These are phyloP conservation scores for Sebastiscus albofasciatus DNA, from an alignment of 2,797 vertebrate species.

Conservation along the genomic window DNA sequence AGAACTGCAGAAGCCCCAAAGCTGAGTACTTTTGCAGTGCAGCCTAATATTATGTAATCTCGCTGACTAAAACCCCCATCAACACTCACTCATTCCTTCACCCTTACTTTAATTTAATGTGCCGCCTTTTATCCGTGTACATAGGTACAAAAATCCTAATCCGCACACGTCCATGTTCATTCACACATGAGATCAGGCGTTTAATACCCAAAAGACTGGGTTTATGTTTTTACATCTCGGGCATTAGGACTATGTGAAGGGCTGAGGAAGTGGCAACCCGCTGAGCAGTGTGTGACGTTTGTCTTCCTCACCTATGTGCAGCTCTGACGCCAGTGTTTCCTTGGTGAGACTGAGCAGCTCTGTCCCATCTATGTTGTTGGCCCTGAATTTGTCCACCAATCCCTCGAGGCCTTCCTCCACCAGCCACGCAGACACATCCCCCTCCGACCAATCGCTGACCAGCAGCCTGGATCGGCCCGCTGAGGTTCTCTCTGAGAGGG, in stretches of 20 bases:
- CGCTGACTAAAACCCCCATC: slow-evolving; percentile 29
- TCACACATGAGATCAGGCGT: not conserved
- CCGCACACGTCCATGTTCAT: not conserved
- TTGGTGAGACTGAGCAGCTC: slow-evolving; percentile 92
- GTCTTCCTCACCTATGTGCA: slow-evolving; percentile 91
- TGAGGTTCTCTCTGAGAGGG: slow-evolving; percentile 71
- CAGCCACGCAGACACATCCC: slow-evolving; percentile 92
- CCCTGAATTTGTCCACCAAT: slow-evolving; percentile 86
- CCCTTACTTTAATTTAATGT: slow-evolving; percentile 42
- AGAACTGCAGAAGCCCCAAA: slow-evolving; percentile 50
- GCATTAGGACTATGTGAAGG: not conserved
- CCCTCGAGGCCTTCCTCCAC: slow-evolving; percentile 84
- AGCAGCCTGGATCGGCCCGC: slow-evolving; percentile 69
- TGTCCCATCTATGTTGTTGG: slow-evolving; percentile 93
- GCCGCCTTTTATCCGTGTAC: slow-evolving; percentile 35
- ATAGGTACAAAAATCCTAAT: slow-evolving; percentile 36
- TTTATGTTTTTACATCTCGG: slow-evolving; percentile 21
- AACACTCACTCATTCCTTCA: slow-evolving; percentile 38
- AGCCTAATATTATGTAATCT: slow-evolving; percentile 62
- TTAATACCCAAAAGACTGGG: slow-evolving; percentile 17
- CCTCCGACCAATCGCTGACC: slow-evolving; percentile 92
- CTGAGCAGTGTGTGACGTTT: slow-evolving; percentile 31
- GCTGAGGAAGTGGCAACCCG: slow-evolving; percentile 14
- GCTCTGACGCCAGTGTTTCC: slow-evolving; percentile 89
- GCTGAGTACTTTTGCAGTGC: slow-evolving; percentile 42